Evolutionary conservation across 2,888 invertebrate species (phyloP).

Genomic region (Globia sparganii): DNA sequence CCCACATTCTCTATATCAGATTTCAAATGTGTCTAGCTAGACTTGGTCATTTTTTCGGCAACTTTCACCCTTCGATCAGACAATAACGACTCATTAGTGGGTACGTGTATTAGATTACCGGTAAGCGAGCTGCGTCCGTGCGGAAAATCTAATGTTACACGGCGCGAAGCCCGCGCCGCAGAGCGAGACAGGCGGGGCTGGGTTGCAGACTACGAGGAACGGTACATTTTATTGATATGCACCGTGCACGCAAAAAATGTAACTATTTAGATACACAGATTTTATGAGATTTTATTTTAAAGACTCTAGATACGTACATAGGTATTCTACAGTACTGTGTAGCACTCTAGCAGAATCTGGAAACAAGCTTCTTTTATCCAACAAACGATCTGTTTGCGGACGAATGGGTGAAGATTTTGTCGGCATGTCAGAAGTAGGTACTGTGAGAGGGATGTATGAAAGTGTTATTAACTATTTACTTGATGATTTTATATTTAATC

Average conservation of each 20-base stretch:
- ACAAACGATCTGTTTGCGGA: no score
- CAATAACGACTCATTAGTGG: constrained; percentile 48
- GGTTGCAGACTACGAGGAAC: background rate
- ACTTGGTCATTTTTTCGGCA: constrained; percentile 40
- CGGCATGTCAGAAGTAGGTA: no score
- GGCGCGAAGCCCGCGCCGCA: constrained; percentile 21
- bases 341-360: background rate
- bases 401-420: no score
- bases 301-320: no score
- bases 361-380: background rate
- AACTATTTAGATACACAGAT: background rate
- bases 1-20: constrained; percentile 39
- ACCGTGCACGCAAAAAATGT: constrained; percentile 9
- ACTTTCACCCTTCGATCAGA: constrained; percentile 60
- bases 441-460: no score
- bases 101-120: constrained; percentile 49
- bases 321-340: background rate
- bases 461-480: no score
- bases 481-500: no score
- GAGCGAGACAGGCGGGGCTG: constrained; percentile 3
- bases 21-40: constrained; percentile 42
- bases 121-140: constrained; percentile 59
- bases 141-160: constrained; percentile 61
- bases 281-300: background rate
- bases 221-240: constrained; percentile 5